Evolutionary conservation across 2,797 vertebrate species (phyloP).

Genomic region (Sebastes hopkinsi): DNA sequence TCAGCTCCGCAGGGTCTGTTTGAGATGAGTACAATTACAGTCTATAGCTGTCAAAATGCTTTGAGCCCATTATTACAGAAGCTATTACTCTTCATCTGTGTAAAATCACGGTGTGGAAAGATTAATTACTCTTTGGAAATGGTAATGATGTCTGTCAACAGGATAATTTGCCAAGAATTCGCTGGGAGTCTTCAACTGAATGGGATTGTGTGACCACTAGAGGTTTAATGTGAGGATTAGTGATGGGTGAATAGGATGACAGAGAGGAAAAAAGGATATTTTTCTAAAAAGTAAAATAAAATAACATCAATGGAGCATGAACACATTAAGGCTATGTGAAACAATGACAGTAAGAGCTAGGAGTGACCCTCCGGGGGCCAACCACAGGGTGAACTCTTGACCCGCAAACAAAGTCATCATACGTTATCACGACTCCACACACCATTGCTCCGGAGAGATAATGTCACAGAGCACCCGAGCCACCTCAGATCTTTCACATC

Average conservation of each 20-base stretch:
- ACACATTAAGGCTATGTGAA: constrained; percentile 16
- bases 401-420: constrained; percentile 53
- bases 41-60: constrained; percentile 31
- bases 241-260: constrained; percentile 36
- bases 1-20: constrained; percentile 27
- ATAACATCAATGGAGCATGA: background rate
- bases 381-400: constrained; percentile 54
- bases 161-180: constrained; percentile 58
- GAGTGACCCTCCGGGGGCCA: constrained; percentile 21
- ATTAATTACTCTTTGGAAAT: constrained; percentile 55
- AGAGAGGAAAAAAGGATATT: background rate
- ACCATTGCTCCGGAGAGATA: constrained; percentile 59
- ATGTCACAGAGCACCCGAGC: constrained; percentile 46
- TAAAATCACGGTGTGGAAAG: constrained; percentile 55
- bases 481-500: constrained; percentile 66
- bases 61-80: constrained; percentile 43
- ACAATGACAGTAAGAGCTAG: constrained; percentile 1
- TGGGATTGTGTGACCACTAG: constrained; percentile 50
- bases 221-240: constrained; percentile 64
- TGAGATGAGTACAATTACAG: constrained; percentile 44
- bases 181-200: constrained; percentile 47
- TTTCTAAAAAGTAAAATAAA: constrained; percentile 6
- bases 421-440: constrained; percentile 52
- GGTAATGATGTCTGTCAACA: constrained; percentile 70
- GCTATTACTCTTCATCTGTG: constrained; percentile 50